Evolutionary conservation across 1,140 invertebrate genomes (phyloP).

Genomic region (Drosophila mojavensis): DNA sequence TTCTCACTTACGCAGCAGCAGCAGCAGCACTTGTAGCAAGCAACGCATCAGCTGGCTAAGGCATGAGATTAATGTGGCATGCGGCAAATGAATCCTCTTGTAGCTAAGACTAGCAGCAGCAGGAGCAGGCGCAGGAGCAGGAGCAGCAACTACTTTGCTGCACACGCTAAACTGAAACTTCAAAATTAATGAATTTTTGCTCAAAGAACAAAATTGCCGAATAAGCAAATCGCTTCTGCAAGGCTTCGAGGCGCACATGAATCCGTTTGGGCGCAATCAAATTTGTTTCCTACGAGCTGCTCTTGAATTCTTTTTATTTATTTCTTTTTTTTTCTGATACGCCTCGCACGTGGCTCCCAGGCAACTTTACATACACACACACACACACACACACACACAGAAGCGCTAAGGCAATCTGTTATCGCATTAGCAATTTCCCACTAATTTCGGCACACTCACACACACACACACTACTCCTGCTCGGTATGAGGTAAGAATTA

Average conservation of each 20-base stretch:
- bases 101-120: background rate
- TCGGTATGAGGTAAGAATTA: slow-evolving; percentile 42
- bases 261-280: slow-evolving; percentile 65
- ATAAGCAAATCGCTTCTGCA: slow-evolving; percentile 27
- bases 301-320: slow-evolving; percentile 7
- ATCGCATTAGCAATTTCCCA: slow-evolving; percentile 81
- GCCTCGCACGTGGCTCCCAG: slow-evolving; percentile 19
- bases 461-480: slow-evolving; percentile 7
- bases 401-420: slow-evolving; percentile 59
- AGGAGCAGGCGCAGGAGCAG: background rate
- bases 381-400: slow-evolving; percentile 44
- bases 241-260: slow-evolving; percentile 45
- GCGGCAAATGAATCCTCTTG: slow-evolving; percentile 46
- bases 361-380: slow-evolving; percentile 41
- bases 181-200: slow-evolving; percentile 41
- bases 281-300: slow-evolving; percentile 29
- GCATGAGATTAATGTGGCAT: slow-evolving; percentile 71
- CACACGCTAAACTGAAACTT: slow-evolving; percentile 3
- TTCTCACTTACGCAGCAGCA: slow-evolving; percentile 51
- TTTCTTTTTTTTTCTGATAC: background rate
- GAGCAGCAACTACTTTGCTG: slow-evolving; percentile 2
- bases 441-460: slow-evolving; percentile 63
- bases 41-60: slow-evolving; percentile 45
- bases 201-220: slow-evolving; percentile 15
- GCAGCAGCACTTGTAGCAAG: background rate